Evolutionary conservation across 2,113 vertebrate genomes (phyloP).

Genomic region (Atrichornis clamosus): DNA sequence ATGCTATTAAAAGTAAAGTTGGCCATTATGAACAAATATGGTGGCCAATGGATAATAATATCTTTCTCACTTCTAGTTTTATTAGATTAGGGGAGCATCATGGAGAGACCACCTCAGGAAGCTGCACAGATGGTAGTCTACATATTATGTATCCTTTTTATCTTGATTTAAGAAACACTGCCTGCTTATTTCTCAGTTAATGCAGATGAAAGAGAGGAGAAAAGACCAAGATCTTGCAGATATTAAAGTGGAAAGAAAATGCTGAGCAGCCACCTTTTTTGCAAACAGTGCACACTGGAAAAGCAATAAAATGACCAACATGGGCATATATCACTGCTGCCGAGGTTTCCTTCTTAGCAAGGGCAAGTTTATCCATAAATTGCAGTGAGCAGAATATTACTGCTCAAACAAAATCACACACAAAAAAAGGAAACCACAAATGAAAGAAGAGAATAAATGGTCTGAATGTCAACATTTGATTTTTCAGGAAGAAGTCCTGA

Average conservation of each 20-base stretch:
- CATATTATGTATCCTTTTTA: background rate
- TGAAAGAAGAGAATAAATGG: background rate
- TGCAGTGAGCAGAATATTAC: background rate
- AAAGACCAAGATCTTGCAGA: background rate
- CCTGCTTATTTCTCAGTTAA: background rate
- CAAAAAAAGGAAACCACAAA: background rate
- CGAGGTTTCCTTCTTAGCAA: background rate
- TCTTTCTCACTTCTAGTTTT: background rate
- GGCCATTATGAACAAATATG: background rate
- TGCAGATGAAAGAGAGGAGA: background rate
- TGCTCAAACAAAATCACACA: background rate
- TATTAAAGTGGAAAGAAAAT: background rate
- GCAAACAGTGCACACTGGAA: background rate
- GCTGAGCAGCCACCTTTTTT: constrained; percentile 1
- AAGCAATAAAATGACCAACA: background rate
- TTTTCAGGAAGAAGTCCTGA: background rate
- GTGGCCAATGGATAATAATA: background rate
- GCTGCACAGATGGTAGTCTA: background rate
- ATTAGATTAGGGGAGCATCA: background rate
- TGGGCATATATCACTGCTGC: background rate
- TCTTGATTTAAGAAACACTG: background rate
- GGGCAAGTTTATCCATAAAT: background rate
- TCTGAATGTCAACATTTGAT: background rate
- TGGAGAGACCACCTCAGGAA: background rate
- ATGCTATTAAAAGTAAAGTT: background rate